Evolutionary conservation across 2,113 vertebrate species (phyloP), one percentile per base, ranked within the genome.

Genomic region (Bos indicus): DNA sequence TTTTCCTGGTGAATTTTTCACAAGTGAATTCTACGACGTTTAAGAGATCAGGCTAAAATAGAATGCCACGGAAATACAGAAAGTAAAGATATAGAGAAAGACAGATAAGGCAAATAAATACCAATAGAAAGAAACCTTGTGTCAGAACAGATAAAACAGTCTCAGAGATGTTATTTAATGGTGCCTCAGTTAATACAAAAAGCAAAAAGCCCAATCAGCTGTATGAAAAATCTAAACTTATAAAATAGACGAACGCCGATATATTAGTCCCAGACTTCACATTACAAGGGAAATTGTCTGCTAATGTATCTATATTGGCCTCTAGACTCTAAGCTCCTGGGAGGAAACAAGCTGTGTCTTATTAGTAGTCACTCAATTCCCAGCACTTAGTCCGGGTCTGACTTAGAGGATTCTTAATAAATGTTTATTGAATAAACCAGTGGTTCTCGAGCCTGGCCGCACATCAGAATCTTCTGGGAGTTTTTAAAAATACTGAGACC

Each of bases 401-500:
- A 97, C 97, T 90, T 83, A 81, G 91, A 91, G 94, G 40, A 30
- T 64, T 94, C 96, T 94, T 97, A 95, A 96, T 96, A 93, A 94
- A 98, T 87, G 87, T 95, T 97, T 96, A 97, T 96, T 95, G 97
- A 97, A 94, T 93, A 93, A 97, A 84, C 97, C 89, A 74, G 88
- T 16, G 93, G 77, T 91, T 97, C 96, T 96, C 3, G 2, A 91
- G 93, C 46, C 94, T 83, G 85, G 87, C 86, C 48, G 62, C 54
- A 91, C 78, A 91, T 95, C 83, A 33, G 95, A 87, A 94, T 67
- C 97, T 97, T 94, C 93, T 74, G 97, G 97, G 95, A 97, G 96
- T 97, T 97, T 97, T 97, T 62, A 96, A 97, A 97, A 97, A 90
- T 91, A 91, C 93, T 51, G 94, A 97, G 86, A 91, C 97, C 89